Conservation (phyloP, 2,797 vertebrate species). For the Schizothorax lantsangensis region DNA sequence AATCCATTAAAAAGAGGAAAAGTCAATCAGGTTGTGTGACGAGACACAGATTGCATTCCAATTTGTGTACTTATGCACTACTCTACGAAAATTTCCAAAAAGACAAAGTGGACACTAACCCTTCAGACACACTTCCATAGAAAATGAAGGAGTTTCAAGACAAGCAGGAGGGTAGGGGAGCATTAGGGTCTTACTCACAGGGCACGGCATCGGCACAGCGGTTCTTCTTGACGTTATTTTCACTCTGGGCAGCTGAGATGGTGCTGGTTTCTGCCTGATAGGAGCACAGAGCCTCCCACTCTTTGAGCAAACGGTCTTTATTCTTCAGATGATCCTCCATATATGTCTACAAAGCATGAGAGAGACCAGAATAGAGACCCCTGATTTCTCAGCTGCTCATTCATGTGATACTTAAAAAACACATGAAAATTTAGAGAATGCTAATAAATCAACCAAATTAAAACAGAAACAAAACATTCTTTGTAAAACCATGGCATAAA, state of each 20-base stretch:
- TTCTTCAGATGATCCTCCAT: constrained; percentile 98
- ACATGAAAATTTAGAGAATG: not conserved
- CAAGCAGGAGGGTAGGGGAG: not conserved
- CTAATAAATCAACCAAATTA: not conserved
- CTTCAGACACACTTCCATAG: not conserved
- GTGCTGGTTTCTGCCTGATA: constrained; percentile 93
- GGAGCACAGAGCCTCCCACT: constrained; percentile 95
- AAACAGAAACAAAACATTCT: not conserved
- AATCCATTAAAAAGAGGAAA: not conserved
- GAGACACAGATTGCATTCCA: not conserved
- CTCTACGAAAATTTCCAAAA: not conserved
- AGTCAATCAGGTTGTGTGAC: not conserved
- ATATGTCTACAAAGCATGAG: constrained; percentile 81
- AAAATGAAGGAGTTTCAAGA: constrained; percentile 32
- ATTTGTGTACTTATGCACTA: not conserved
- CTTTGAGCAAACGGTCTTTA: constrained; percentile 91
- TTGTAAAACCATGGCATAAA: not conserved
- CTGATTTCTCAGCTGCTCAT: constrained; percentile 11
- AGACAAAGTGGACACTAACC: not conserved
- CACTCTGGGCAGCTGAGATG: constrained; percentile 83
- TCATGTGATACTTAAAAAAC: constrained; percentile 9
- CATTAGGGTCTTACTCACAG: constrained; percentile 79
- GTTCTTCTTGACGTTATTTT: constrained; percentile 92
- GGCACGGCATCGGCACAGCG: constrained; percentile 89
- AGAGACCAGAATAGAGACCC: not conserved